Evolutionary conservation across 1,140 invertebrate genomes (phyloP).

Genomic region (Brachionus paranguensis): DNA sequence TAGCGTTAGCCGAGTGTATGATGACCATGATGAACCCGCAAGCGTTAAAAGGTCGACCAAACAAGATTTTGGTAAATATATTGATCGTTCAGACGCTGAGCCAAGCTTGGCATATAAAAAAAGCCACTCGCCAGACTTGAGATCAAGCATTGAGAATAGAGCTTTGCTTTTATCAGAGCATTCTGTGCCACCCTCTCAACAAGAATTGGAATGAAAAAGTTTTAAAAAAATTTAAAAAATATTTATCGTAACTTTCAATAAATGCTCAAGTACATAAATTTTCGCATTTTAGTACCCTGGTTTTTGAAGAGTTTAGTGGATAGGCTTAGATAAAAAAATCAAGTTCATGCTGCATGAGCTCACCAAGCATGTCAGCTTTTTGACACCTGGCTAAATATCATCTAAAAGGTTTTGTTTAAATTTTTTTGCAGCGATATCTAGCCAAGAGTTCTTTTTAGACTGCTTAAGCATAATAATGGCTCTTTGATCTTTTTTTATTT

Average conservation of each 20-base stretch:
- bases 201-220: conserved; percentile 15
- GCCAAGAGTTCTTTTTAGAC: not conserved
- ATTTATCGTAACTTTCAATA: not conserved
- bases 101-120: conserved; percentile 24
- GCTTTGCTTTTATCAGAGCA: not conserved
- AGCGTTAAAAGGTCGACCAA: not conserved
- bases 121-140: conserved; percentile 1
- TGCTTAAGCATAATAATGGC: not conserved
- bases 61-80: conserved; percentile 1
- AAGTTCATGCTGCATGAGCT: not conserved
- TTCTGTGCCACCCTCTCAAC: not conserved
- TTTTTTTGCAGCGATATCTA: not conserved
- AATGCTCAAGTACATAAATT: conserved; percentile 24
- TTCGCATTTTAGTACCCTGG: not conserved
- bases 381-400: not conserved
- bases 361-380: not conserved
- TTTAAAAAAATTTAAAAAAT: not conserved
- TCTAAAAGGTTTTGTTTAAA: not conserved
- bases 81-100: not conserved
- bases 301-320: not conserved
- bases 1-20: conserved; percentile 6
- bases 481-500: not conserved
- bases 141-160: conserved; percentile 4
- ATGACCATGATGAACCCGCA: not conserved
- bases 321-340: not conserved